These are phyloP conservation scores for Venustaconcha ellipsiformis DNA, from an alignment of 1,140 invertebrate species.

Conservation along the genomic window DNA sequence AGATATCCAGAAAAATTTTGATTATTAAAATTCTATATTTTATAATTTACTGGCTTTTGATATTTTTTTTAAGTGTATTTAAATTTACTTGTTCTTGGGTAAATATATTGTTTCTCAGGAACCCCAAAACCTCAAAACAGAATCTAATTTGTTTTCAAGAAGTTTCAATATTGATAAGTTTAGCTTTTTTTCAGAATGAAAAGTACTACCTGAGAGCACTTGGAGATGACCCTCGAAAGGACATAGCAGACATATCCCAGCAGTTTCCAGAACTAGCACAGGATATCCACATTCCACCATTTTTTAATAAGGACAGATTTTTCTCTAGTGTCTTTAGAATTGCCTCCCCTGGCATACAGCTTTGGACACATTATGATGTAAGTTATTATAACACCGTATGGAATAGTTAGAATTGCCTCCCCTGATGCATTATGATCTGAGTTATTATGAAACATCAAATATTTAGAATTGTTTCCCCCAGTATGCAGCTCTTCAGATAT, in stretches of 20 bases:
- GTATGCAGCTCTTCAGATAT: slow-evolving; percentile 75
- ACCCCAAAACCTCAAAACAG: too few relatives aligned
- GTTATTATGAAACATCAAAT: too few relatives aligned
- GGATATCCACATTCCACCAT: slow-evolving; percentile 71
- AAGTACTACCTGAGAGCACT: slow-evolving; percentile 74
- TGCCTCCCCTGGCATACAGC: slow-evolving; percentile 70
- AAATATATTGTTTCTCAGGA: too few relatives aligned
- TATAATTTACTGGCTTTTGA: too few relatives aligned
- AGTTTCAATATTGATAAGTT: not conserved
- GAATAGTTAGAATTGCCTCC: not conserved
- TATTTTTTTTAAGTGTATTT: not conserved
- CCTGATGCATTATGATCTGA: not conserved
- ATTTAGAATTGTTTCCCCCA: slow-evolving; percentile 72
- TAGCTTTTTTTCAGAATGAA: slow-evolving; percentile 61
- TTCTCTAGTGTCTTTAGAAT: slow-evolving; percentile 76
- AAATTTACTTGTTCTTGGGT: not conserved
- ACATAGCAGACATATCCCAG: slow-evolving; percentile 70
- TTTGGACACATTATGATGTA: slow-evolving; percentile 78
- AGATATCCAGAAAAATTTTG: too few relatives aligned
- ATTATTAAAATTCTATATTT: too few relatives aligned
- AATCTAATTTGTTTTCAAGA: too few relatives aligned
- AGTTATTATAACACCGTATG: slow-evolving; percentile 17
- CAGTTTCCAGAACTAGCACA: slow-evolving; percentile 71
- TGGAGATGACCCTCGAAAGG: slow-evolving; percentile 72
- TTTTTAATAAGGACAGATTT: slow-evolving; percentile 69